Conservation (phyloP, 64 coral and sea anemone genomes). For the Astreopora myriophthalma region DNA sequence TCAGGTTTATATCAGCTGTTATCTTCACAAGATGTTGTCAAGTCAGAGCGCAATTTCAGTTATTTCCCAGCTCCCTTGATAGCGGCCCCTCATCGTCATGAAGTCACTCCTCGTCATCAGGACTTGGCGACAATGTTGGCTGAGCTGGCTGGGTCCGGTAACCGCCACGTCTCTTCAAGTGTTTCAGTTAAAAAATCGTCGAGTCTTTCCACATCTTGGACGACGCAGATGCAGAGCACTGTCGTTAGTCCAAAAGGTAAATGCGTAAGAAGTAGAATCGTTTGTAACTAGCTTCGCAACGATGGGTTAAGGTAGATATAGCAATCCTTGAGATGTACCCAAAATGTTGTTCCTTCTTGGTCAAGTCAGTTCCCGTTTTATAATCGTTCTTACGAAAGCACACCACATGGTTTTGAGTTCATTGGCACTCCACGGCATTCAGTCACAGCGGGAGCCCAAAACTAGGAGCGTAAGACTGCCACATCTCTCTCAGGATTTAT, state of each 20-base stretch:
- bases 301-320: neutral
- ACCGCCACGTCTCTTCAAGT: neutral
- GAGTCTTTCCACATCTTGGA: neutral
- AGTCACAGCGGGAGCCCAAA: too few species aligned
- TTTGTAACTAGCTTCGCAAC: neutral
- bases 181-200: neutral
- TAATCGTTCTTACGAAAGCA: too few species aligned
- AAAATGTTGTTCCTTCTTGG: too few species aligned
- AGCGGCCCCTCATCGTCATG: neutral
- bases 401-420: too few species aligned
- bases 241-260: neutral
- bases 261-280: neutral
- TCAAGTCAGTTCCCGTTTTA: too few species aligned
- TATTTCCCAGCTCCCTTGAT: neutral
- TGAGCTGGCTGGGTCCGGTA: neutral
- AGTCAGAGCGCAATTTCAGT: neutral
- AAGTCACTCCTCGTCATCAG: neutral
- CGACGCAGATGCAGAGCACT: neutral
- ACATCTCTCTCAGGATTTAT: too few species aligned
- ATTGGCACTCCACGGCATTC: too few species aligned
- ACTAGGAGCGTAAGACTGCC: too few species aligned
- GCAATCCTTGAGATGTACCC: too few species aligned
- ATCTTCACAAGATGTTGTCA: neutral
- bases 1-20: constrained; percentile 1
- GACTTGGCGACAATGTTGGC: constrained; percentile 24